Evolutionary conservation across 2,888 invertebrate species (phyloP).

Genomic region (Leptinotarsa haldemani): DNA sequence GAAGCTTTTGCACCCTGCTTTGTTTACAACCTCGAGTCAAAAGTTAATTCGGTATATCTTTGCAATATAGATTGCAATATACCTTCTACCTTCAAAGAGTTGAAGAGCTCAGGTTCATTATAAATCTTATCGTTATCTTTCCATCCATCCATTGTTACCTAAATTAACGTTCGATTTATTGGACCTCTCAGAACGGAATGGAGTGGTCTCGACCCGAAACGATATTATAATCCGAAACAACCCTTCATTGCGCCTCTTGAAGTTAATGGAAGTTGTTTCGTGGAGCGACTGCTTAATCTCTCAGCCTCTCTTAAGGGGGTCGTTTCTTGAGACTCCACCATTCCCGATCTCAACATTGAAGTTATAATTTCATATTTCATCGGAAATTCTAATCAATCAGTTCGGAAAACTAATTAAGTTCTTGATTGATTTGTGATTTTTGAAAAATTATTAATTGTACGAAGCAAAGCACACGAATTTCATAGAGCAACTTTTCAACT

Average conservation of each 20-base stretch:
- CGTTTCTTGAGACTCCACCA: background rate
- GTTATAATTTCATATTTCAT: background rate
- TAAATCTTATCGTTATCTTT: constrained; percentile 3
- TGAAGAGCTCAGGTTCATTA: background rate
- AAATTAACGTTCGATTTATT: constrained; percentile 9
- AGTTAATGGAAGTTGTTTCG: constrained; percentile 10
- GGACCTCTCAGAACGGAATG: background rate
- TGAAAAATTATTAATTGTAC: background rate
- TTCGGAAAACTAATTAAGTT: background rate
- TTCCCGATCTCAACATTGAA: background rate
- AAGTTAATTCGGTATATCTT: no score
- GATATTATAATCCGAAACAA: constrained; percentile 2
- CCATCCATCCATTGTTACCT: background rate
- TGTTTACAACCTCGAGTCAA: no score
- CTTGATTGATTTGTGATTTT: background rate
- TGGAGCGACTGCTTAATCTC: background rate
- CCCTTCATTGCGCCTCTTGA: background rate
- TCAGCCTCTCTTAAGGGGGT: background rate
- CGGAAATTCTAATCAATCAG: background rate
- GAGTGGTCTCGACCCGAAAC: constrained; percentile 2
- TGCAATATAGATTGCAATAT: no score
- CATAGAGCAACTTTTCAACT: no score
- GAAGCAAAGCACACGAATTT: no score
- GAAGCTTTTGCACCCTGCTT: no score
- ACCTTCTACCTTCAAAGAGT: no score